Conservation (phyloP, 2,888 invertebrate genomes). For the Synergus japonicus region DNA sequence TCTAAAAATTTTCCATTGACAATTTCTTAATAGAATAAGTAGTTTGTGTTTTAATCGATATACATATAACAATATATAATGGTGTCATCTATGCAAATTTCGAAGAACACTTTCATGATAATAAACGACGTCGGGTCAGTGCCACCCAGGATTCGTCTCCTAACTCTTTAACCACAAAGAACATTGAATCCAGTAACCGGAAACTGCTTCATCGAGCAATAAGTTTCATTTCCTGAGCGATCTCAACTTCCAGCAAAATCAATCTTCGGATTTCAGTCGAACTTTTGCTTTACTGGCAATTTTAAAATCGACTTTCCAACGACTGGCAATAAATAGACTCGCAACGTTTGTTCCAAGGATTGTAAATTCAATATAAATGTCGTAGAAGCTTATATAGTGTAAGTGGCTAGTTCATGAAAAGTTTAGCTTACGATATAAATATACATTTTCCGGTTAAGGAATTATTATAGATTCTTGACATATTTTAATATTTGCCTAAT, state of each 20-base stretch:
- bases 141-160: background rate
- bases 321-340: background rate
- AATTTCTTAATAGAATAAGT: too few relatives aligned
- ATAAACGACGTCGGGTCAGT: background rate
- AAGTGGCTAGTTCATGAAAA: background rate
- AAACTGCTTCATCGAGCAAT: background rate
- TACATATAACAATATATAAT: background rate
- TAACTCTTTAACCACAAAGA: background rate
- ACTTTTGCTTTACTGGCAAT: background rate
- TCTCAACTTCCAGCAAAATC: background rate
- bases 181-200: background rate
- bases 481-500: background rate
- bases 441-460: background rate
- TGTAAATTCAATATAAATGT: background rate
- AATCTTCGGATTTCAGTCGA: conserved; percentile 3
- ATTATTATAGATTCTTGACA: background rate
- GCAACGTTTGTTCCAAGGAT: background rate
- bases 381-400: background rate
- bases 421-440: too few relatives aligned
- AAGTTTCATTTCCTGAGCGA: conserved; percentile 16
- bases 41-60: too few relatives aligned
- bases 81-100: background rate
- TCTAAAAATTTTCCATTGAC: too few relatives aligned
- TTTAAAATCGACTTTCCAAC: background rate
- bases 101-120: background rate